A percentile compares a stretch with the other conserved stretches of the same genome.
Evolutionary conservation across 2,888 invertebrate genomes (phyloP).

Genomic region (Campaea margaritaria): DNA sequence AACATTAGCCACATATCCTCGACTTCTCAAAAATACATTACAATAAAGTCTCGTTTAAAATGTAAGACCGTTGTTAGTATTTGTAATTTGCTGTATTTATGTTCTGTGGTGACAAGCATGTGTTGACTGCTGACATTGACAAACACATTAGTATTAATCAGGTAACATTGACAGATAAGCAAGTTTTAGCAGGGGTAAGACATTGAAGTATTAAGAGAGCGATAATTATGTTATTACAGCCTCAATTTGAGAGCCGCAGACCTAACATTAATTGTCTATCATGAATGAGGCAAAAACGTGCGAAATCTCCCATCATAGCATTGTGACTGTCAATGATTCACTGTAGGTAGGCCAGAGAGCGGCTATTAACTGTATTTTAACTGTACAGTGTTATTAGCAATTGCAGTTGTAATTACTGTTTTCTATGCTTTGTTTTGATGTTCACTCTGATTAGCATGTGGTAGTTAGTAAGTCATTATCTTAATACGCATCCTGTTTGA

Average conservation of each 20-base stretch:
- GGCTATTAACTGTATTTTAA: constrained; percentile 25
- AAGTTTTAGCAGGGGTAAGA: too few species aligned
- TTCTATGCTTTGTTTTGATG: constrained; percentile 23
- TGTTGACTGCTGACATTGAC: too few species aligned
- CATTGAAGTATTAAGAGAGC: too few species aligned
- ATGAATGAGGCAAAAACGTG: constrained; percentile 31
- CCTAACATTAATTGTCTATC: constrained; percentile 19
- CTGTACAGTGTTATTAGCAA: constrained; percentile 32
- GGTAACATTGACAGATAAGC: too few species aligned
- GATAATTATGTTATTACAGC: too few species aligned
- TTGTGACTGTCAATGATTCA: constrained; percentile 30
- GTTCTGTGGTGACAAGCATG: too few species aligned
- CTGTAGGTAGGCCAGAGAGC: constrained; percentile 13
- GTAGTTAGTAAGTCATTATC: constrained; percentile 9
- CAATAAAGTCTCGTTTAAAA: too few species aligned
- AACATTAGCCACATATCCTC: too few species aligned
- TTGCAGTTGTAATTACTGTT: constrained; percentile 26
- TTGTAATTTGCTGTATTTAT: too few species aligned
- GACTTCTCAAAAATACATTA: too few species aligned
- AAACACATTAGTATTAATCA: too few species aligned
- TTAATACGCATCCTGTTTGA: constrained; percentile 2
- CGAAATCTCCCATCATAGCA: constrained; percentile 27
- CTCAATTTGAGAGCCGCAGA: constrained; percentile 10
- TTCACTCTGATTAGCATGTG: not conserved
- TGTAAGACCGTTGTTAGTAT: too few species aligned